phyloP scores from a whole-genome alignment of 2,888 invertebrate species.

The Tetranychus truncatus region DNA sequence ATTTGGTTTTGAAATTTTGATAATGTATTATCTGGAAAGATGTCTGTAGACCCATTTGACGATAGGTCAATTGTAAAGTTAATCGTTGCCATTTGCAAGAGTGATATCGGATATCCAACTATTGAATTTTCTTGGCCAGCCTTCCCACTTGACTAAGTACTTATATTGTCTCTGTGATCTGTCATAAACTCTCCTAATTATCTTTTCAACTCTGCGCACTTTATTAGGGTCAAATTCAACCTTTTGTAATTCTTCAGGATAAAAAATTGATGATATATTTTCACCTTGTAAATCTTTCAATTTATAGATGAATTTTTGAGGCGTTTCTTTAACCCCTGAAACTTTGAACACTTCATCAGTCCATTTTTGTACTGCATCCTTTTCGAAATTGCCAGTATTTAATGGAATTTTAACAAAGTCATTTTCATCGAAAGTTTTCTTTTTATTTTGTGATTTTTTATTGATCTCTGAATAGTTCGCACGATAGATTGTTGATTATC shows the following conservation, averaged over 20 bases:
- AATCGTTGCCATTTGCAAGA: not conserved
- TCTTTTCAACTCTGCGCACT: not conserved
- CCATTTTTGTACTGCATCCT: not conserved
- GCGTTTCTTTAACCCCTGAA: not conserved
- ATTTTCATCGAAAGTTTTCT: not conserved
- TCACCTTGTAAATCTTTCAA: not conserved
- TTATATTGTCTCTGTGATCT: not conserved
- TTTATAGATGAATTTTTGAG: not conserved
- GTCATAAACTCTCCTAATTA: not conserved
- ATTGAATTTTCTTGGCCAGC: not conserved
- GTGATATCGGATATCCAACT: not conserved
- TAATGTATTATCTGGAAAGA: not conserved
- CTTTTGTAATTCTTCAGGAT: slow-evolving; percentile 3
- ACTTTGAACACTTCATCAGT: slow-evolving; percentile 4
- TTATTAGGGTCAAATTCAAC: not conserved
- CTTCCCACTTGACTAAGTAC: not conserved
- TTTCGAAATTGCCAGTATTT: not conserved
- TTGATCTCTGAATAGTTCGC: not conserved
- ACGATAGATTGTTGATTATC: slow-evolving; percentile 1
- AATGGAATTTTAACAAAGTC: not conserved
- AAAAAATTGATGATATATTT: not conserved
- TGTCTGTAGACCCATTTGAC: slow-evolving; percentile 1
- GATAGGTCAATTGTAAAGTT: not conserved
- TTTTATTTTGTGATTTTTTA: not conserved
- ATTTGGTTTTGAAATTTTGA: not conserved